Base-by-base conservation (phyloP, 2,113 vertebrate species). In the Xiphorhynchus elegans region DNA sequence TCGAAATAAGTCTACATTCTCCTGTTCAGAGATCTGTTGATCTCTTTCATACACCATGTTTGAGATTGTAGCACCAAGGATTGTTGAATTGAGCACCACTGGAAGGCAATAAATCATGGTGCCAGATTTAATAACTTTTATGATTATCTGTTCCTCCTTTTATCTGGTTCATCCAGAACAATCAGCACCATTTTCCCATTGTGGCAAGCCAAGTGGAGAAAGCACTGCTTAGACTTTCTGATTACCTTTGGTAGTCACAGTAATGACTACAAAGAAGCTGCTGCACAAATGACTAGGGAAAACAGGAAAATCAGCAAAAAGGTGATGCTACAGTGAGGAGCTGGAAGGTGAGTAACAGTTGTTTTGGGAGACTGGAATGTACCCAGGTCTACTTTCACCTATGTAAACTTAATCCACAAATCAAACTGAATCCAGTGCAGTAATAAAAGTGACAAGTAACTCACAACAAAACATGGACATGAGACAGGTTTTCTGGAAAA, bases 41-140 rank as follows among this genome's bases (percentile, higher is more conserved):
- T 64, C 67, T 59, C 62, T 35, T 59, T 29, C 26, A 62, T 5
- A 25, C 7, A 20, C 8, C 6, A 9, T 0, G 0, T 29, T 19
- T 17, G 46, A 73, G 50, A 56, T 3, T 8, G n/a, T 1, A 83
- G 31, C 63, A 76, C 24, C 56, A 79, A 37, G 40, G 60, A n/a
- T 0, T 28, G 69, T 23, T 53, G 74, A 42, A 79, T 0, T 60
- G 29, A 70, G 42, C n/a, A 24, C 18, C 39, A 21, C 37, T 28
- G 47, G 28, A 70, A 60, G 24, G 44, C 21, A 64, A 33, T n/a
- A 72, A 63, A 72, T 11, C 40, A 47, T 1, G 0, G 25, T 11
- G 40, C 44, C 40, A 13, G 56, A 56, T 5, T n/a, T 59, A 7
- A 0, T 33, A 10, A 77, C 67, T 59, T 33, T 37, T 52, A 2